Evolutionary conservation across 2,113 vertebrate species (phyloP).

Genomic region (Lamprologus lemairii): DNA sequence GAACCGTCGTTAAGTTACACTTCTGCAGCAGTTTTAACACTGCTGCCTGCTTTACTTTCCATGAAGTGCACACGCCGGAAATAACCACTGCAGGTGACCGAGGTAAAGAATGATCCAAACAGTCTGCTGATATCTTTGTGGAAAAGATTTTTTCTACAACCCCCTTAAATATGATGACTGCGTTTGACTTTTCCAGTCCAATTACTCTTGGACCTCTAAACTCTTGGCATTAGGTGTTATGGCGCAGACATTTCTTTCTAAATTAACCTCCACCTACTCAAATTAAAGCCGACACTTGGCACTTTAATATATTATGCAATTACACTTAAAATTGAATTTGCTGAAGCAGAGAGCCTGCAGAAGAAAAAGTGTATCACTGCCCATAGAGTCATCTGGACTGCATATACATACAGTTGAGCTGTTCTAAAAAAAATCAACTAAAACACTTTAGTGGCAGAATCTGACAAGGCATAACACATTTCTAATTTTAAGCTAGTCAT

Average conservation of each 20-base stretch:
- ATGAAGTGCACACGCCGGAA: rapidly evolving
- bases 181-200: background rate
- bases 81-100: background rate
- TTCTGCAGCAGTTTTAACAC: background rate
- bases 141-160: background rate
- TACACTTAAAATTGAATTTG: background rate
- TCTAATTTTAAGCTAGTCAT: background rate
- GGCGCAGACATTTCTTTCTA: background rate
- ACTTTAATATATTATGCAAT: background rate
- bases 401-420: background rate
- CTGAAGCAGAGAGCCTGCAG: background rate
- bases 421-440: background rate
- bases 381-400: background rate
- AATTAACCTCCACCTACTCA: background rate
- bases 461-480: background rate
- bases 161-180: background rate
- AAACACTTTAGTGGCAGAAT: background rate
- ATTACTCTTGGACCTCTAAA: background rate
- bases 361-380: background rate
- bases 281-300: background rate
- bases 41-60: background rate
- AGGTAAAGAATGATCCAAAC: background rate
- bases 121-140: background rate
- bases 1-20: background rate
- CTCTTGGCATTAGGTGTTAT: background rate